Percentiles rank a stretch among this genome's conserved stretches.
phyloP scores from a whole-genome alignment of 2,113 vertebrate species.

The Tachysurus fulvidraco region DNA sequence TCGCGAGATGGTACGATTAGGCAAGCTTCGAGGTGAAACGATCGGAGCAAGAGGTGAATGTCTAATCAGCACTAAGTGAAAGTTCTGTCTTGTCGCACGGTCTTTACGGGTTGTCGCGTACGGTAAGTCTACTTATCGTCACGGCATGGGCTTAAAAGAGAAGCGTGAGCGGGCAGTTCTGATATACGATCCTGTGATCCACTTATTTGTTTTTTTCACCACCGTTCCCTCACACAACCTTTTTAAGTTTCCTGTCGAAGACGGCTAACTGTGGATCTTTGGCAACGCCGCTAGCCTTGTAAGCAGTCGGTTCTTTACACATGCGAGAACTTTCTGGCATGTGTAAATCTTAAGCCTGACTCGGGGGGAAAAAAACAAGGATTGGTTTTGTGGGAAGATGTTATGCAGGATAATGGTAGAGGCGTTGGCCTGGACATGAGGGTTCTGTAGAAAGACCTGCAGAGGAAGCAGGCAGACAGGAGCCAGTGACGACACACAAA shows the following conservation, averaged over 20 bases:
- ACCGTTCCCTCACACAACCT: neutral
- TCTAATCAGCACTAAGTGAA: neutral
- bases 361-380: neutral
- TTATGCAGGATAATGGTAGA: conserved; percentile 25
- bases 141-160: neutral
- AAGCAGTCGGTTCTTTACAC: neutral
- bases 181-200: conserved; percentile 25
- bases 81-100: neutral
- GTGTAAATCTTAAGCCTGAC: neutral
- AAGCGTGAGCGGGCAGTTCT: neutral
- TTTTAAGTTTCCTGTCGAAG: neutral
- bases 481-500: conserved; percentile 53
- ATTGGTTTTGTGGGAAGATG: conserved; percentile 4
- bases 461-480: conserved; percentile 15
- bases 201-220: neutral
- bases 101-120: conserved; percentile 10
- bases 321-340: neutral
- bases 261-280: neutral
- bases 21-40: neutral
- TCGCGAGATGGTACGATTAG: neutral
- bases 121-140: conserved; percentile 16
- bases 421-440: conserved; percentile 32
- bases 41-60: neutral
- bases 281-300: neutral
- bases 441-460: conserved; percentile 4